phyloP scores from a whole-genome alignment of 2,888 invertebrate genomes.

The Gymnosoma rotundatum region DNA sequence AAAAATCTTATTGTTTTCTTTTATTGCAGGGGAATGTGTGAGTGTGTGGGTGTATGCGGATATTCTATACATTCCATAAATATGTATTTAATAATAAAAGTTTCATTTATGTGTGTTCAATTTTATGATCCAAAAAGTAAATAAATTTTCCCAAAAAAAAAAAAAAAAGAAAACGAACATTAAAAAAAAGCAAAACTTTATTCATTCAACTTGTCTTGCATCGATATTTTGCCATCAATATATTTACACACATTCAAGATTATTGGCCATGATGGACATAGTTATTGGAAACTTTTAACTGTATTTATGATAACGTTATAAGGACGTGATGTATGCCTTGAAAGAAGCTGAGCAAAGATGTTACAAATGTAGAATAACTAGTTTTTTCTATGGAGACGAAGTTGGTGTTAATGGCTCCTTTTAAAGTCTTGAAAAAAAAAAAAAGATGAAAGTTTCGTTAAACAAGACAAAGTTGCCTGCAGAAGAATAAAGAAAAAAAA shows the following conservation, averaged over 20 bases:
- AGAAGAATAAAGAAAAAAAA: too few species aligned
- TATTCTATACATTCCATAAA: constrained; percentile 38
- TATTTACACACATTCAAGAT: constrained; percentile 15
- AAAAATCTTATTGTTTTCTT: background rate
- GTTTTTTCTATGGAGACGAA: background rate
- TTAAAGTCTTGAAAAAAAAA: background rate
- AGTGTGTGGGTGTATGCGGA: background rate
- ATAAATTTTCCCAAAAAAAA: constrained; percentile 12
- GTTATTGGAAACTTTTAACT: constrained; percentile 27
- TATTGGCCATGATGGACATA: constrained; percentile 56
- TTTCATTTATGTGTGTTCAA: constrained; percentile 29
- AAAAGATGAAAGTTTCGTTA: background rate
- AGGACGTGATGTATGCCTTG: background rate
- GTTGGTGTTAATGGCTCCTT: background rate
- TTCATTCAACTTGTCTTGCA: constrained; percentile 1
- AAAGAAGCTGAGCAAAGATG: background rate
- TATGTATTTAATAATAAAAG: constrained; percentile 33
- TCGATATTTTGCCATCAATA: constrained; percentile 16
- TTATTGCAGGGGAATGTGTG: background rate
- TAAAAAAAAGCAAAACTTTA: background rate
- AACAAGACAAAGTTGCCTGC: background rate
- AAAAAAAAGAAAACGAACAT: background rate
- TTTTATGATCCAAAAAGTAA: constrained; percentile 23
- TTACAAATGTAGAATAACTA: background rate
- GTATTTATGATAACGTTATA: constrained; percentile 46